Conservation (phyloP, 2,888 invertebrate species). For the Caenorhabditis sp. region DNA sequence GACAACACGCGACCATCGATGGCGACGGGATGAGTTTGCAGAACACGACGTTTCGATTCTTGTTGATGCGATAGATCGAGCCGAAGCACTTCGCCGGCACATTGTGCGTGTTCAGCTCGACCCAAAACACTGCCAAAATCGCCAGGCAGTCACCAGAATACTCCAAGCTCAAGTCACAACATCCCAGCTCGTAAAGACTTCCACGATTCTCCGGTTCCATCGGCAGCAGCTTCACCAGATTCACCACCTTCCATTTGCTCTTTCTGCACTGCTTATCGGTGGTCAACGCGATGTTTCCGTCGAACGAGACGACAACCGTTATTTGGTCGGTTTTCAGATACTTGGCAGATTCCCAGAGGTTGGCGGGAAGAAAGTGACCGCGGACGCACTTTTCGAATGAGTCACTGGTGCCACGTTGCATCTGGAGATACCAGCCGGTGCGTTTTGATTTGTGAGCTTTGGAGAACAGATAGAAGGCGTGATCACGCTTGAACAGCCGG, state of each 20-base stretch:
- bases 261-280: conserved; percentile 39
- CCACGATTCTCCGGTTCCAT: conserved; percentile 49
- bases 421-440: conserved; percentile 24
- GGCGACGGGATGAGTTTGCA: conserved; percentile 48
- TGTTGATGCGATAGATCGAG: conserved; percentile 57
- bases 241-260: conserved; percentile 39
- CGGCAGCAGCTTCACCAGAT: conserved; percentile 49
- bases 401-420: conserved; percentile 33
- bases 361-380: conserved; percentile 45
- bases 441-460: conserved; percentile 34
- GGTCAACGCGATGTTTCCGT: conserved; percentile 47
- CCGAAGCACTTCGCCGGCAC: conserved; percentile 57
- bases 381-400: conserved; percentile 45
- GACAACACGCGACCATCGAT: conserved; percentile 60
- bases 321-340: conserved; percentile 26
- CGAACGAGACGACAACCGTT: conserved; percentile 48
- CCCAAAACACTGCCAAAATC: conserved; percentile 63
- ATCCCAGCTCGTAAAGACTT: conserved; percentile 45
- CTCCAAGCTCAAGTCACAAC: conserved; percentile 55
- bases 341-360: conserved; percentile 29
- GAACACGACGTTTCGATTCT: conserved; percentile 41
- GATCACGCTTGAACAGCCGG: conserved; percentile 23
- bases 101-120: conserved; percentile 51
- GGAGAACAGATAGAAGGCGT: conserved; percentile 31
- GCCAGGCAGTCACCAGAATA: conserved; percentile 52